Percentiles rank a stretch among this genome's conserved stretches.
phyloP scores from a whole-genome alignment of 2,888 invertebrate genomes.

The Eretmocerus hayati region DNA sequence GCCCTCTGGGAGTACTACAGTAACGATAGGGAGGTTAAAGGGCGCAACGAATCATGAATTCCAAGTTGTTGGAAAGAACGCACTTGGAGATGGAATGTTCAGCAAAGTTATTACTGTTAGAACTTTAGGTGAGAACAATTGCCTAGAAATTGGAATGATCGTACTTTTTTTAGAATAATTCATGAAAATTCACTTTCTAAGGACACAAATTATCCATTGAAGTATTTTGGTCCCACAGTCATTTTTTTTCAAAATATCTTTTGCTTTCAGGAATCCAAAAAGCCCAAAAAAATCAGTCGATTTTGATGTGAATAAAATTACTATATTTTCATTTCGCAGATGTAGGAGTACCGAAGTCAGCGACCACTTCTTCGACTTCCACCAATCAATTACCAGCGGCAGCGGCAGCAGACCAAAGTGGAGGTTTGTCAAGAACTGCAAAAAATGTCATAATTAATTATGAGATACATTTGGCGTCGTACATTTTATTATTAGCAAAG shows the following conservation, averaged over 20 bases:
- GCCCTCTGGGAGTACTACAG: slow-evolving; percentile 78
- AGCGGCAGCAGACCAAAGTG: slow-evolving; percentile 36
- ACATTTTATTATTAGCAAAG: no score
- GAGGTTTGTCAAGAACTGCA: no score
- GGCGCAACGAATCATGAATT: slow-evolving; percentile 93
- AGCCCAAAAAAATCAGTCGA: no score
- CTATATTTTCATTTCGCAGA: no score
- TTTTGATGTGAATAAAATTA: no score
- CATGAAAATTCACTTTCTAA: not conserved
- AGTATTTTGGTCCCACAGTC: no score
- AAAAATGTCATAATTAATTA: no score
- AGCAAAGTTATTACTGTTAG: slow-evolving; percentile 85
- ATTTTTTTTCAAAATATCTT: no score
- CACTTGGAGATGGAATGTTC: slow-evolving; percentile 91
- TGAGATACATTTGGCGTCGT: no score
- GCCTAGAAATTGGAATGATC: not conserved
- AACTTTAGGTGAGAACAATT: slow-evolving; percentile 65
- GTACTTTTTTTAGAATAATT: not conserved
- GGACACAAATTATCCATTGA: no score
- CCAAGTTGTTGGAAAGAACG: slow-evolving; percentile 91
- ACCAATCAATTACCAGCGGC: slow-evolving; percentile 30
- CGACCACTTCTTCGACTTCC: slow-evolving; percentile 20
- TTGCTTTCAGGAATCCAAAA: no score
- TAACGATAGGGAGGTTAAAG: slow-evolving; percentile 80
- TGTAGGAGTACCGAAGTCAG: slow-evolving; percentile 14